These are phyloP conservation scores for Syngnathus floridae DNA, from an alignment of 2,113 vertebrate genomes.

Conservation along the genomic window DNA sequence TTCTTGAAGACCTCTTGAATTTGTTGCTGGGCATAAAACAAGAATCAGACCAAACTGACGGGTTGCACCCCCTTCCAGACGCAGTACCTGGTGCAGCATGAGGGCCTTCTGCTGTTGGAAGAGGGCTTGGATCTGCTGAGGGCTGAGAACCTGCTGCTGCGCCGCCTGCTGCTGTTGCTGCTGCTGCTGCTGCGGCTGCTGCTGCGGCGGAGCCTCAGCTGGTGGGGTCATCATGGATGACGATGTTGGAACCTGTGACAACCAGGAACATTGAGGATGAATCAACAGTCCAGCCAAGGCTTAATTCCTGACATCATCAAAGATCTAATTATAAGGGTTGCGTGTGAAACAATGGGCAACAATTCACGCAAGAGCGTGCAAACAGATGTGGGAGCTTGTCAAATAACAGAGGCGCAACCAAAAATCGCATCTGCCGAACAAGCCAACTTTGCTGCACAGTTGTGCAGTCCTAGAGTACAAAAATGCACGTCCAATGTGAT, in stretches of 20 bases:
- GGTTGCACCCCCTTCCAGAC: too few species aligned
- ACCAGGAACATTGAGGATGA: background rate
- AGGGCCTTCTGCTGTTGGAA: slow-evolving; percentile 74
- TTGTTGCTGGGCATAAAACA: slow-evolving; percentile 57
- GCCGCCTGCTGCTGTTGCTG: slow-evolving; percentile 58
- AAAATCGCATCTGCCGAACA: too few species aligned
- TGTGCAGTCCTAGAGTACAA: too few species aligned
- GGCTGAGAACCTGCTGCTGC: slow-evolving; percentile 67
- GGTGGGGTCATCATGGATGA: slow-evolving; percentile 71
- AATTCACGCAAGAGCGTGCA: too few species aligned
- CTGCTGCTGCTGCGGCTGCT: slow-evolving; percentile 40
- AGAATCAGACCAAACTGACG: background rate
- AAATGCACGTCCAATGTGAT: too few species aligned
- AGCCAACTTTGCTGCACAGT: too few species aligned
- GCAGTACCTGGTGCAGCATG: slow-evolving; percentile 73
- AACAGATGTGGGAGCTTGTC: too few species aligned
- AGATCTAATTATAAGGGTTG: too few species aligned
- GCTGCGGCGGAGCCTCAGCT: slow-evolving; percentile 66
- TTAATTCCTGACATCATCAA: too few species aligned
- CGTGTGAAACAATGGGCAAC: too few species aligned
- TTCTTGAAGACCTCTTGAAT: slow-evolving; percentile 75
- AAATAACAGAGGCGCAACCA: too few species aligned
- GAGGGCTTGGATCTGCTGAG: slow-evolving; percentile 70
- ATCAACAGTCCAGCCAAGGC: too few species aligned
- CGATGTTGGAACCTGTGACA: slow-evolving; percentile 54